Evolutionary conservation across 2,888 invertebrate genomes (phyloP), one percentile per base, ranked within the genome.

Genomic region (Hoplodrina blanda): DNA sequence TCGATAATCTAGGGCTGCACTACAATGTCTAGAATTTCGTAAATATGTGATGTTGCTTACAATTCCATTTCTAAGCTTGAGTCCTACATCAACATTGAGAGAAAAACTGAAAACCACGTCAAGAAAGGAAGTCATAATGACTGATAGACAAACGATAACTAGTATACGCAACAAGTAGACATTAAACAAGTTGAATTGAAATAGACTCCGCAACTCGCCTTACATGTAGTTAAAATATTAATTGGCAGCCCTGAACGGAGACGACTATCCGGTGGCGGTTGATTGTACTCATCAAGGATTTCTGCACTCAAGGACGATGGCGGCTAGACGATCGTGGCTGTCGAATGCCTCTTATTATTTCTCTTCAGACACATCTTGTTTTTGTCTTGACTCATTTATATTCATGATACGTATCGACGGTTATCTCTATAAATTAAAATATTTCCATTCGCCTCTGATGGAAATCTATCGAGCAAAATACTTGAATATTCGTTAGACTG

Each of bases 201-300:
- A 82, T 76, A 87, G 83, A 84, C 80, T 82, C 73, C 67, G 77
- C 80, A 83, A 80, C 73, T 83, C 79, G 76, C 83, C 84, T 84
- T 85, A 87, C 82, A 87, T 86, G 89, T 88, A 89, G 85, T 88
- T 91, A 91, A 88, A 90, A 87, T 86, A 91, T 90, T 92, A 92
- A 92, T 94, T 91, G 94, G 89, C 93, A 94, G 91, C 95, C 95
- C 95, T 95, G 92, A 86, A 90, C 90, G 90, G 85, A 91, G 90
- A 85, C 89, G 88, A 92, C 92, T 94, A 93, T 93, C 93, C 95
- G 92, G 94, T 94, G 94, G 94, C 95, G 94, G 95, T 96, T 96
- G 95, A 96, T 94, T 96, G 95, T 95, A 95, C 95, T 94, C 95
- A 96, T 96, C 95, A 95, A 96, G 95, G 95, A 94, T 96, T 94